These are phyloP conservation scores for Ecdyonurus torrentis DNA, from an alignment of 2,888 invertebrate species.

Conservation along the genomic window DNA sequence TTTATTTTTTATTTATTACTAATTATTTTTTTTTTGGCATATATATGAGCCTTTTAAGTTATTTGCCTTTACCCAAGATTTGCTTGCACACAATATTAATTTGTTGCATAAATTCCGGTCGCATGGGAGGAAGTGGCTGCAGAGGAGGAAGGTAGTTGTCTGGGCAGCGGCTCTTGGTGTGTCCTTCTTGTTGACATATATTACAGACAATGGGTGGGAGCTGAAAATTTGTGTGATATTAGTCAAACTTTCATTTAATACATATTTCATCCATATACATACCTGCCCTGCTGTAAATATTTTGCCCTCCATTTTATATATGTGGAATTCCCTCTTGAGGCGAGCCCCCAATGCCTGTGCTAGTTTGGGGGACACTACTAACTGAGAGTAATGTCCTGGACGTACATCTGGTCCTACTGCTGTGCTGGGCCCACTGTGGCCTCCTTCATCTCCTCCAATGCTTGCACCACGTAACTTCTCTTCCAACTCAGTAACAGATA, in stretches of 20 bases:
- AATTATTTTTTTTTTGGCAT: background rate
- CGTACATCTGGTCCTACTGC: background rate
- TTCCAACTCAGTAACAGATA: background rate
- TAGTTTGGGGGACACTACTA: background rate
- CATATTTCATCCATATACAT: too few relatives aligned
- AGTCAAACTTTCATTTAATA: too few relatives aligned
- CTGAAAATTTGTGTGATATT: too few relatives aligned
- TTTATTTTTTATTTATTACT: background rate
- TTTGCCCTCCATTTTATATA: background rate
- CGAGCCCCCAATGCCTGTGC: background rate
- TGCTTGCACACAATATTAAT: constrained; percentile 22
- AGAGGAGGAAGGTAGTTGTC: constrained; percentile 29
- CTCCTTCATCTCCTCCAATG: background rate
- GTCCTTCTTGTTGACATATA: constrained; percentile 31
- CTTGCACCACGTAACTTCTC: background rate
- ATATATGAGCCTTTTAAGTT: background rate
- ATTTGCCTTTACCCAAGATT: constrained; percentile 20
- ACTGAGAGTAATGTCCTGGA: background rate
- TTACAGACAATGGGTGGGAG: constrained; percentile 25
- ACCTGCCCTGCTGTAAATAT: background rate
- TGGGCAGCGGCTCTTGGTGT: constrained; percentile 29
- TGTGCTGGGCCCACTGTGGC: background rate
- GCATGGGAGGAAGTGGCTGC: constrained; percentile 23
- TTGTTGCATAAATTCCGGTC: constrained; percentile 18
- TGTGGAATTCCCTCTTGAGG: background rate